A percentile compares a stretch with the other conserved stretches of the same genome.
These are phyloP conservation scores for Chelon auratus DNA, from an alignment of 2,797 vertebrate genomes.

Conservation along the genomic window DNA sequence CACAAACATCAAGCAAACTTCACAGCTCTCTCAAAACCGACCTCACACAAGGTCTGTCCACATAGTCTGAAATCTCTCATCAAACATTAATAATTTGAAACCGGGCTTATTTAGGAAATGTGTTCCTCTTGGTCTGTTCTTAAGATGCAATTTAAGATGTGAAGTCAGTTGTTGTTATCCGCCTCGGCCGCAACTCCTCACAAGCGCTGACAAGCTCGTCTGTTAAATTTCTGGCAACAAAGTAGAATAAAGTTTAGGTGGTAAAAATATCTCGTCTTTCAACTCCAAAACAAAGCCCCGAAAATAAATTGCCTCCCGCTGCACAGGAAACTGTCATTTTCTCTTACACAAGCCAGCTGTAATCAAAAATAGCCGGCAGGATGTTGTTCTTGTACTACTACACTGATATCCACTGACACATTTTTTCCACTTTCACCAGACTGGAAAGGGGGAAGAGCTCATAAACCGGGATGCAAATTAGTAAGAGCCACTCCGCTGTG, in stretches of 20 bases:
- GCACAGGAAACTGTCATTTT: constrained; percentile 73
- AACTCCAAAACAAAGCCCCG: constrained; percentile 37
- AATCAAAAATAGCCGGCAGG: constrained; percentile 75
- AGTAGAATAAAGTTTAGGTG: constrained; percentile 22
- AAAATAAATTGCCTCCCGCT: constrained; percentile 51
- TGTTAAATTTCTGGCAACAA: constrained; percentile 30
- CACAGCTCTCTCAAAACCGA: not conserved
- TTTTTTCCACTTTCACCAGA: constrained; percentile 67
- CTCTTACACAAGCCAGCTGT: constrained; percentile 52
- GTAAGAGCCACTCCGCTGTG: constrained; percentile 17
- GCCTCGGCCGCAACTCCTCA: constrained; percentile 8
- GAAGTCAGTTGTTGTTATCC: constrained; percentile 15
- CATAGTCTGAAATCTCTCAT: not conserved
- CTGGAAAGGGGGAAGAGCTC: constrained; percentile 22
- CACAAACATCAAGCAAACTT: constrained; percentile 19
- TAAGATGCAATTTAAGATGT: constrained; percentile 10
- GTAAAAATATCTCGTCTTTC: constrained; percentile 45
- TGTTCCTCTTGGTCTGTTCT: constrained; percentile 13
- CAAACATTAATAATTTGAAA: not conserved
- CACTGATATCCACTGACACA: constrained; percentile 48
- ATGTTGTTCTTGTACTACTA: constrained; percentile 67
- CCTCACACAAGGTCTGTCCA: not conserved
- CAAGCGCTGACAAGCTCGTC: constrained; percentile 37
- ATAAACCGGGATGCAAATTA: constrained; percentile 51
- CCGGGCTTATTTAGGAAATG: not conserved